These are phyloP conservation scores for Polydrusus pterygomalis DNA, from an alignment of 2,888 invertebrate genomes.

Conservation along the genomic window DNA sequence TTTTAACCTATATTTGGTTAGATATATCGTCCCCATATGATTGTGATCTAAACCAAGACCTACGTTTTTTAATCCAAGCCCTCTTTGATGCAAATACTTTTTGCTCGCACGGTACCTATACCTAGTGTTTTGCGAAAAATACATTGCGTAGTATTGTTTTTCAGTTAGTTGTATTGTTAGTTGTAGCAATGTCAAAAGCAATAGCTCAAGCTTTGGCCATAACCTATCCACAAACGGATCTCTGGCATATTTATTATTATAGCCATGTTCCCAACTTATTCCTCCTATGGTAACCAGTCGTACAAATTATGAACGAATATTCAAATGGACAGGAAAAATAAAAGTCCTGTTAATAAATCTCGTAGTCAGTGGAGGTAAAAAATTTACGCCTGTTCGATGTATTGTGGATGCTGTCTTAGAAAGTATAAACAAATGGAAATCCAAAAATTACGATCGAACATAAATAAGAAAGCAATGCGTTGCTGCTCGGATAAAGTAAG, in stretches of 20 bases:
- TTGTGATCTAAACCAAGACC: too few relatives aligned
- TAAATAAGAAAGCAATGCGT: constrained; percentile 62
- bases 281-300: constrained; percentile 26
- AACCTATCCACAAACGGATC: neutral
- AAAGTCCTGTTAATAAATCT: constrained; percentile 38
- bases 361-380: constrained; percentile 26
- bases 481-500: constrained; percentile 43
- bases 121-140: too few relatives aligned
- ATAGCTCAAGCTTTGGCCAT: neutral
- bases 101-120: too few relatives aligned
- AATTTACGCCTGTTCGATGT: constrained; percentile 59
- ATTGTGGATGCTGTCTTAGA: constrained; percentile 63
- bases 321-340: constrained; percentile 21
- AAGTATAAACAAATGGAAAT: constrained; percentile 65
- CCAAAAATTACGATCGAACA: constrained; percentile 65
- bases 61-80: too few relatives aligned
- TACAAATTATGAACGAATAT: constrained; percentile 27
- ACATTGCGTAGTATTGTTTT: too few relatives aligned
- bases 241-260: constrained; percentile 13
- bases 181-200: too few relatives aligned
- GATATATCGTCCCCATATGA: too few relatives aligned
- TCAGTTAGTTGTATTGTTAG: too few relatives aligned
- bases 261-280: constrained; percentile 4
- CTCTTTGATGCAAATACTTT: too few relatives aligned
- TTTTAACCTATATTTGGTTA: too few relatives aligned